Base-by-base conservation (phyloP, 2,888 invertebrate genomes). In the Globia sparganii region DNA sequence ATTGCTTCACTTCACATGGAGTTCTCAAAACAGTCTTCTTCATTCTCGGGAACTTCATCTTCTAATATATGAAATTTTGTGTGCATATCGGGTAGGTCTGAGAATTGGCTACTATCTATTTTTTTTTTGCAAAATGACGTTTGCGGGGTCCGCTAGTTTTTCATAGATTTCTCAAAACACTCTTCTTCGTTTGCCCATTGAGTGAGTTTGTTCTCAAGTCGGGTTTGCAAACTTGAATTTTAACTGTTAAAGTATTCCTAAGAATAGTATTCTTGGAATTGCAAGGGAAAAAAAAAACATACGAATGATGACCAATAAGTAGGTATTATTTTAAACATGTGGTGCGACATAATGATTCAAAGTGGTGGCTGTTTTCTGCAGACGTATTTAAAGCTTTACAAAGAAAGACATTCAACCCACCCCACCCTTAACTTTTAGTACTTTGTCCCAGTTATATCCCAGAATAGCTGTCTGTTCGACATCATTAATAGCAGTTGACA, bases 401-500 rank as follows among this genome's bases (percentile, higher is more conserved):
- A 86, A 84, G 72, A 65, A 70, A 84, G 31, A 67, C 65, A 62
- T 71, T 21, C 34, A 73, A 69, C 74, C n/a, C 11, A 67, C 71
- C 75, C 72, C 64, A 76, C 66, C 71, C 64, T 56, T 77, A 64
- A 65, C 67, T 34, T 87, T 72, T 53, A 85, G 37, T 75, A 78
- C 77, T 71, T 53, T 69, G 75, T 77, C 67, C 66, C 68, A 80
- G 68, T 67, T 64, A 69, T 72, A 49, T 72, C 75, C 80, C 71
- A 78, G 71, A 83, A 87, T 81, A 87, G 69, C 79, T 70, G 72
- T 86, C 80, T 84, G 81, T 80, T 78, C 72, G 80, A 80, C 76
- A 84, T 83, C 73, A 83, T 80, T 88, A 86, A 85, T 84, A 84
- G 87, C 83, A 85, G 83, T 90, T 89, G 88, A 88, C 90, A 91